A percentile compares a stretch with the other conserved stretches of the same genome.
Conservation (phyloP, 1,140 invertebrate genomes). For the Elysia chlorotica region DNA sequence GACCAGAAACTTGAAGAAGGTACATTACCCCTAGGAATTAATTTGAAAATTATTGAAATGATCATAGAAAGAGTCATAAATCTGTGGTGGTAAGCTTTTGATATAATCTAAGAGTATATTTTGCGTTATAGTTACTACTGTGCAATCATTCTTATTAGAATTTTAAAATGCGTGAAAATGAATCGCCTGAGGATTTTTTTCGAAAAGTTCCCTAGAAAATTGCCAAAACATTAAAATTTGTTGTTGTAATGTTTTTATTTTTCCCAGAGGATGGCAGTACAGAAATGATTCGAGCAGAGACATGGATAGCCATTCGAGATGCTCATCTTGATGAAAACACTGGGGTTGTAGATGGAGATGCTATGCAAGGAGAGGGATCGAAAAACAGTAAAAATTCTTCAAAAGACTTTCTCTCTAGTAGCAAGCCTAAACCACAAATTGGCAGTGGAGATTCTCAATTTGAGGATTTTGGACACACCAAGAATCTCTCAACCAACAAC, state of each 20-base stretch:
- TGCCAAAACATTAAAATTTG: background rate
- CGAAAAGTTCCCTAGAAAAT: background rate
- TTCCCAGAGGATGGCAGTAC: slow-evolving; percentile 5
- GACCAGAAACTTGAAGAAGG: slow-evolving; percentile 25
- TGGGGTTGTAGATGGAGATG: background rate
- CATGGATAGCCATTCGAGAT: slow-evolving; percentile 36
- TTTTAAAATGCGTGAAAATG: background rate
- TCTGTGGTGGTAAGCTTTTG: no score
- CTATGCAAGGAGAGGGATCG: background rate
- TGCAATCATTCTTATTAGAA: background rate
- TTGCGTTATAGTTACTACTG: background rate
- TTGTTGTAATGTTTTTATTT: background rate
- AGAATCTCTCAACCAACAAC: background rate
- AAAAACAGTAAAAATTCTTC: background rate
- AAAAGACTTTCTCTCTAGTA: background rate
- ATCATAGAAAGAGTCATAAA: background rate
- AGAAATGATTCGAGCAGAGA: slow-evolving; percentile 30
- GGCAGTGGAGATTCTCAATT: background rate
- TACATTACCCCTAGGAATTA: background rate
- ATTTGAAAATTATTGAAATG: background rate
- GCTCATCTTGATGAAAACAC: slow-evolving; percentile 17
- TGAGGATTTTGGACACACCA: background rate
- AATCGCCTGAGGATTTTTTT: background rate
- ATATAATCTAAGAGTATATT: background rate
- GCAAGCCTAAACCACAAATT: background rate